Evolutionary conservation across 2,113 vertebrate genomes (phyloP), one percentile per base, ranked within the genome.

Genomic region (Microtus richardsoni): DNA sequence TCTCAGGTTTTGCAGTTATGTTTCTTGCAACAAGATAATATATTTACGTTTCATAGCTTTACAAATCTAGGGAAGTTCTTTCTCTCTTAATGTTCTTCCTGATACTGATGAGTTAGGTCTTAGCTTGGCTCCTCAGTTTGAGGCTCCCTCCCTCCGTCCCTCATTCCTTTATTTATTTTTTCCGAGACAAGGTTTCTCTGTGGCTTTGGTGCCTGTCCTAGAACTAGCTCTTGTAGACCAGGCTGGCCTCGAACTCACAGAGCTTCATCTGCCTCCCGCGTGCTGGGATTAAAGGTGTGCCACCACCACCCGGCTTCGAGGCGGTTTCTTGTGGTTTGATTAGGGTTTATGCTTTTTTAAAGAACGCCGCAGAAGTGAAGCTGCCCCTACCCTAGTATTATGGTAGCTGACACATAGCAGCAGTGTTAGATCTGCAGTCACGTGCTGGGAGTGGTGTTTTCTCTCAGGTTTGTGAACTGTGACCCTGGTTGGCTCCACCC

Each of bases 31-130:
- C 14, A 84, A 66, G 39, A 21, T 58, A 21, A 77, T 77, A 16
- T 73, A 33, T 88, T 95, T 89, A 44, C 12, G 77, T 93, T 89
- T 86, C 19, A 71, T 75, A 28, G 86, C 47, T 96, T n/a, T 94
- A 80, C 49, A 94, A 49, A 60, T 71, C 16, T 44, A 5, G 41
- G 88, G 33, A 62, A 62, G 52, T 88, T 75, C 21, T 28, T 75
- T 89, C 71, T 13, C 10, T 17, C 60, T 82, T 60, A 16, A 11
- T 92, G 94, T 95, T 87, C 71, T 97, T 95, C 85, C 54, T 82
- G n/a, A 47, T n/a, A 44, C 22, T 91, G 68, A 82, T 82, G 39
- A 52, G 21, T 73, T 77, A 79, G 89, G n/a, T 5, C 49, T 30
- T 88, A 16, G 71, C 5, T 89, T 96, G 52, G 19, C 33, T 44